Conservation (phyloP, 2,113 vertebrate genomes). For the Corythaeola cristata region DNA sequence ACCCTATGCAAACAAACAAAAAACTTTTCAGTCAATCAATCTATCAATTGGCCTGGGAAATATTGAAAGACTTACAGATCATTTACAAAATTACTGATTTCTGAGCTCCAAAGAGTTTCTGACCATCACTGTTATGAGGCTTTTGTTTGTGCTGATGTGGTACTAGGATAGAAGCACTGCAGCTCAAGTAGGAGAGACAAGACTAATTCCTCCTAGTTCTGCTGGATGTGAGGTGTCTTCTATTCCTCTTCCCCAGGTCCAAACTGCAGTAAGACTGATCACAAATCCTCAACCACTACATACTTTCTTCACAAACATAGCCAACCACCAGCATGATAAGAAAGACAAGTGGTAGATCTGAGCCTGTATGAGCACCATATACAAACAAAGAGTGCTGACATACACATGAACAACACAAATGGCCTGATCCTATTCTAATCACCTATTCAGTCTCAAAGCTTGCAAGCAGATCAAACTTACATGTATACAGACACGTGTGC, state of each 20-base stretch:
- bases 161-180: neutral
- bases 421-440: neutral
- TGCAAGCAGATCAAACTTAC: neutral
- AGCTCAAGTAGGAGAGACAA: neutral
- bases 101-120: neutral
- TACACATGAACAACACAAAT: neutral
- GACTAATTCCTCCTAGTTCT: neutral
- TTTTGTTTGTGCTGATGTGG: neutral
- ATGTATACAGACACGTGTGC: too few species aligned
- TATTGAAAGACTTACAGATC: neutral
- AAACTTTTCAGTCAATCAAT: neutral
- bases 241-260: neutral
- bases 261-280: neutral
- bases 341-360: neutral
- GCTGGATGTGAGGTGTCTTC: neutral
- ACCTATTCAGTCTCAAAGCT: neutral
- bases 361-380: neutral
- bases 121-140: neutral
- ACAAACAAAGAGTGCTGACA: neutral
- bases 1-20: neutral
- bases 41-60: neutral
- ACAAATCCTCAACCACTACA: fast-evolving
- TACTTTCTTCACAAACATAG: neutral
- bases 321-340: neutral
- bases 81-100: neutral